phyloP scores from a whole-genome alignment of 2,888 invertebrate species.

The Orthosia gothica region DNA sequence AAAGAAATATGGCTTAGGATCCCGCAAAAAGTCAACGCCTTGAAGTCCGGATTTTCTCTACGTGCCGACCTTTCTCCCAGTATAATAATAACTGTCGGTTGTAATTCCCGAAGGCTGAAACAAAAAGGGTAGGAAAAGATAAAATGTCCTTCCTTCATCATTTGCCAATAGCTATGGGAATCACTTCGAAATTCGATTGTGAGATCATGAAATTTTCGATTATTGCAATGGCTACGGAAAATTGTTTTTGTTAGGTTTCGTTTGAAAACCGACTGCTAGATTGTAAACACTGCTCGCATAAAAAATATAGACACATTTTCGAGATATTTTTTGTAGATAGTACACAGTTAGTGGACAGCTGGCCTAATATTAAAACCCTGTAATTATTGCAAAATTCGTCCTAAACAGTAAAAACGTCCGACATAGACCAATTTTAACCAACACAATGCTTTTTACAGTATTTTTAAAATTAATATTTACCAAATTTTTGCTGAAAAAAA shows the following conservation, averaged over 20 bases:
- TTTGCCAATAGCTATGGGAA: conserved; percentile 13
- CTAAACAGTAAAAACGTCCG: conserved; percentile 53
- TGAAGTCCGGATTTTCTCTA: conserved; percentile 28
- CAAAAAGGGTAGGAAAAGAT: conserved; percentile 25
- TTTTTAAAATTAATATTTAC: conserved; percentile 32
- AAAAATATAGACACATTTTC: neutral
- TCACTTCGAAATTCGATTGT: conserved; percentile 6
- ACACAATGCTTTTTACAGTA: conserved; percentile 43
- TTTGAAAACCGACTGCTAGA: neutral
- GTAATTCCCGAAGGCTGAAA: conserved; percentile 23
- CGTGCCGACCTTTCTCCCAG: conserved; percentile 26
- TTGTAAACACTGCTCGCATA: neutral
- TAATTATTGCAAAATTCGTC: conserved; percentile 52
- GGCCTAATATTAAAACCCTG: conserved; percentile 34
- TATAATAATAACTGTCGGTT: conserved; percentile 27
- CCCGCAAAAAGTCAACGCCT: conserved; percentile 1
- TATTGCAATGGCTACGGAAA: neutral
- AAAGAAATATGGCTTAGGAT: conserved; percentile 18
- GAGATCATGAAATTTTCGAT: neutral
- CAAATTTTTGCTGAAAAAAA: conserved; percentile 25
- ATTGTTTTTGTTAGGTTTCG: neutral
- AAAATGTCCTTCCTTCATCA: conserved; percentile 4
- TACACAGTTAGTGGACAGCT: conserved; percentile 37
- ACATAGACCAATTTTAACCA: conserved; percentile 67
- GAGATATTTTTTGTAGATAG: fast-evolving